Base-by-base conservation (phyloP, 1,140 invertebrate genomes). In the Cotesia glomerata region DNA sequence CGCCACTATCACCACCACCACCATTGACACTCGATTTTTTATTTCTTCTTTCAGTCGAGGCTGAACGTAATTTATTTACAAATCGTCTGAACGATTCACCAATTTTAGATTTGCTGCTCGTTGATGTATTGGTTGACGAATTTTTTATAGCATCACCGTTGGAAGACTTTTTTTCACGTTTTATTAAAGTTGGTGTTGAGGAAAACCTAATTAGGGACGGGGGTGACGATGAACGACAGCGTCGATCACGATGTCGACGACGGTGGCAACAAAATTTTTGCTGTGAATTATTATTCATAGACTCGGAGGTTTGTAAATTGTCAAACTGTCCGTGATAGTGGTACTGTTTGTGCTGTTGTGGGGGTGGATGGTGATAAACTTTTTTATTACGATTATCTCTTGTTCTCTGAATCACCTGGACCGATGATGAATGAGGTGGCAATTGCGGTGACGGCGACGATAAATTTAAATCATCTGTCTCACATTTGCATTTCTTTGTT, bases 171-270 rank as follows among this genome's bases (percentile, higher is more conserved):
- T 72, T 72, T 9, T 72, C 71, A 58, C 63, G 70, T 18, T 39
- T 9, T 32, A 49, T 45, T 45, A 45, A 3, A 13, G 63, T 16
- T 34, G 56, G 64, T 39, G 52, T 11, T 45, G 16, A 9, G 0
- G 52, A 45, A 13, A 62, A 71, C 26, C 63, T 74, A 9, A 75
- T 68, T 13, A 75, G 59, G 0, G 89, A 89, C 9, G 89, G 58
- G 0, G 89, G 89, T 11, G 89, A 88, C n/a, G 87, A 80, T 9
- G 86, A 88, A 5, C 85, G 84, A 0, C 86, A 86, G 32, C 87
- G 83, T 11, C 39, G 39, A 45, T 45, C 39, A 45, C 39, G 39
- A 45, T 45, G 7, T 45, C 39, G 39, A 11, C 39, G 39, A 45
- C 39, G 39, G 11, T 45, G 39, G 5, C 39, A 45, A 5, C 39